phyloP scores from a whole-genome alignment of 2,888 invertebrate species.

The Morpho deidamia region DNA sequence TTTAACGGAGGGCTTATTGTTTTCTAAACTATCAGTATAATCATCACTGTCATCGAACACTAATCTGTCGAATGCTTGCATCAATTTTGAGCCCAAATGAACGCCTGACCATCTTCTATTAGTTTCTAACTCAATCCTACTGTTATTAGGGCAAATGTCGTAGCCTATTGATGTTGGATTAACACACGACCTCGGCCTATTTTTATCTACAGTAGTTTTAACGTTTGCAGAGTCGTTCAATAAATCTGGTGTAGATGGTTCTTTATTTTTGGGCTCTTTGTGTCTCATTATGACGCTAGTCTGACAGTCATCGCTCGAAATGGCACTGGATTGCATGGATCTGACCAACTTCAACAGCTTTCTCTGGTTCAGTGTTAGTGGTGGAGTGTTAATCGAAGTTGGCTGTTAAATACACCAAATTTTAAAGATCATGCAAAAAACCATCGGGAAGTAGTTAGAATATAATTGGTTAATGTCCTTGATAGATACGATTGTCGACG shows the following conservation, averaged over 20 bases:
- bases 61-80: conserved; percentile 84
- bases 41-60: conserved; percentile 83
- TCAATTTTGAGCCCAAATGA: conserved; percentile 83
- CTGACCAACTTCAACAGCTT: conserved; percentile 77
- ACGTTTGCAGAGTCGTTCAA: conserved; percentile 76
- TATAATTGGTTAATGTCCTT: conserved; percentile 35
- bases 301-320: conserved; percentile 75
- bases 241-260: conserved; percentile 78
- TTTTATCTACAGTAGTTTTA: conserved; percentile 71
- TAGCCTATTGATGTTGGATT: conserved; percentile 73
- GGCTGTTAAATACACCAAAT: conserved; percentile 77
- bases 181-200: conserved; percentile 85
- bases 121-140: conserved; percentile 60
- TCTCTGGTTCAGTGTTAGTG: conserved; percentile 78
- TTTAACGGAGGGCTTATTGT: conserved; percentile 68
- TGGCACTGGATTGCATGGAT: conserved; percentile 76
- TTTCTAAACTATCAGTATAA: conserved; percentile 86
- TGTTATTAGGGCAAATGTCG: conserved; percentile 70
- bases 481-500: conserved; percentile 40
- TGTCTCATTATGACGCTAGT: conserved; percentile 73
- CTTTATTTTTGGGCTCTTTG: conserved; percentile 67
- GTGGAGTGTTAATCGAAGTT: conserved; percentile 71
- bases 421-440: conserved; percentile 72
- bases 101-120: conserved; percentile 87
- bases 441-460: conserved; percentile 49